phyloP scores from a whole-genome alignment of 2,797 vertebrate species.

The Rhinella marina region DNA sequence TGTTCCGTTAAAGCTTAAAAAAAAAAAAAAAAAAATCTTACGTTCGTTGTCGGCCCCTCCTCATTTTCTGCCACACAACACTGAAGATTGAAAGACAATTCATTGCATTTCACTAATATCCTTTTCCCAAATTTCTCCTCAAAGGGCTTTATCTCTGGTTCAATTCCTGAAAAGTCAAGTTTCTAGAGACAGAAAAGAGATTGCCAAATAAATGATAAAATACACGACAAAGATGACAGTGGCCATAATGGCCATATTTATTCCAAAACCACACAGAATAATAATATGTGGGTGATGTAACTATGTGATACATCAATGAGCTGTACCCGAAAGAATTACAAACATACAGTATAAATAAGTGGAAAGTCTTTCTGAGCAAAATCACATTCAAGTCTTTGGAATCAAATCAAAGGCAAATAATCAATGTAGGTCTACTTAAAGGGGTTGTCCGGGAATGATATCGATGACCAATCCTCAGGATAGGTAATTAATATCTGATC shows the following conservation, averaged over 20 bases:
- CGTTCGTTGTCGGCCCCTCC: constrained; percentile 93
- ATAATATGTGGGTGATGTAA: not conserved
- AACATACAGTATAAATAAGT: not conserved
- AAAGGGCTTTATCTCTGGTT: constrained; percentile 91
- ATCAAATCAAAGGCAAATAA: not conserved
- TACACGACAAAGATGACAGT: not conserved
- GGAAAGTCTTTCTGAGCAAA: not conserved
- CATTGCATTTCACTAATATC: constrained; percentile 90
- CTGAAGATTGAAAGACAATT: constrained; percentile 94
- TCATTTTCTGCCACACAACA: constrained; percentile 94
- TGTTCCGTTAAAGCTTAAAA: not conserved
- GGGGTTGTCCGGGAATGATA: too few relatives aligned
- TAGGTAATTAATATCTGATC: too few relatives aligned
- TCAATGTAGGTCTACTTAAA: not conserved
- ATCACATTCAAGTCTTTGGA: not conserved
- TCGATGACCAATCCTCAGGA: too few relatives aligned
- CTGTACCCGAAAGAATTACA: too few relatives aligned
- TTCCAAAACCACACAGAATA: not conserved
- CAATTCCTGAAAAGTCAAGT: constrained; percentile 88
- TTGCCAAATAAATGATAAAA: not conserved
- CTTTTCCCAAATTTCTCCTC: constrained; percentile 96
- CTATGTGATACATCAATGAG: too few relatives aligned
- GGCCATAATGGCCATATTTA: not conserved
- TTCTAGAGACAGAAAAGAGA: constrained; percentile 77
- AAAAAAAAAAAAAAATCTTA: constrained; percentile 67